Conservation (phyloP, 2,888 invertebrate genomes). For the Oeneis ivallda region DNA sequence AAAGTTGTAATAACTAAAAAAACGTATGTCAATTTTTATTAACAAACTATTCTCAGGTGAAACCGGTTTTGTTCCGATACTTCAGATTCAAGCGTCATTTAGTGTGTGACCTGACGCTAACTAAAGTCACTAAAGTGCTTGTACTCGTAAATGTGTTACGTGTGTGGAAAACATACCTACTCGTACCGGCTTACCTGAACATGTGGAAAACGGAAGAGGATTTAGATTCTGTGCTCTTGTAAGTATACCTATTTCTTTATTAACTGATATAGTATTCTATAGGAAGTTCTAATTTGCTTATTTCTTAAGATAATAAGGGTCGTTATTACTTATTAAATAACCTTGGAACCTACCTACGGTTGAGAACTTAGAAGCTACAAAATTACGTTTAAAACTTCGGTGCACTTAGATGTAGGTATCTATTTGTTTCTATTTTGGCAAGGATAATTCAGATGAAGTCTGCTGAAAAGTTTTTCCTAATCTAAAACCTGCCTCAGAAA, state of each 20-base stretch:
- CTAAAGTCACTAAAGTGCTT: too few relatives aligned
- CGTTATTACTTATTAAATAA: too few relatives aligned
- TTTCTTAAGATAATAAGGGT: background rate
- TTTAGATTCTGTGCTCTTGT: constrained; percentile 50
- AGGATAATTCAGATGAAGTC: too few relatives aligned
- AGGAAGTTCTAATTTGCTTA: background rate
- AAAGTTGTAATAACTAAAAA: background rate
- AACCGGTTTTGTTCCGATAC: constrained; percentile 31
- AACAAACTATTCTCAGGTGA: constrained; percentile 13
- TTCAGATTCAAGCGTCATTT: constrained; percentile 6
- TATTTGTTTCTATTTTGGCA: too few relatives aligned
- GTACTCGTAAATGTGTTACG: background rate
- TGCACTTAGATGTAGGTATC: too few relatives aligned
- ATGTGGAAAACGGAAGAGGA: constrained; percentile 54
- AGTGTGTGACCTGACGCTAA: constrained; percentile 9
- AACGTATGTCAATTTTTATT: background rate
- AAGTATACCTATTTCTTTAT: constrained; percentile 41
- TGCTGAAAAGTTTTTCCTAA: too few relatives aligned
- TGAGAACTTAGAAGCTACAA: too few relatives aligned
- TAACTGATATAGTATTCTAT: background rate
- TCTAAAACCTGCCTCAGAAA: too few relatives aligned
- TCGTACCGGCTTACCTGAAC: constrained; percentile 25
- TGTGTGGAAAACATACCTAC: background rate
- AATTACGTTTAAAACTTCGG: too few relatives aligned
- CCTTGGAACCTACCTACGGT: too few relatives aligned